These are phyloP conservation scores for human DNA, from an alignment of 2,113 vertebrate species.

Conservation along the genomic window DNA sequence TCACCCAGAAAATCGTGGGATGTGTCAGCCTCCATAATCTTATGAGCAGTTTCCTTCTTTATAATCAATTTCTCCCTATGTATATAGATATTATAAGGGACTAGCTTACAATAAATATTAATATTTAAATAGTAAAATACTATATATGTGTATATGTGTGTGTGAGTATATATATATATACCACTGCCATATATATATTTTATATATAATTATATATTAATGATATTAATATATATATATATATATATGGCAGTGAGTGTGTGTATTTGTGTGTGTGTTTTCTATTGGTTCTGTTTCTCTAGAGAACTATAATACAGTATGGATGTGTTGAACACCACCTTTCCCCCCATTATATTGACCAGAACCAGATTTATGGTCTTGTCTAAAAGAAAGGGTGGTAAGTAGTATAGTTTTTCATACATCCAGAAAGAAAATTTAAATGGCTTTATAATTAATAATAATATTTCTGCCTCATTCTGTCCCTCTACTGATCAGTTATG, in stretches of 20 bases:
- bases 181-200: no score
- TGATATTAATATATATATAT: not conserved
- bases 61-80: not conserved
- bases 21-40: not conserved
- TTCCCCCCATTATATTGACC: not conserved
- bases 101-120: not conserved
- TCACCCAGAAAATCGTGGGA: not conserved
- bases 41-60: not conserved
- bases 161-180: no score
- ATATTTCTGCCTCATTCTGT: not conserved
- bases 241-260: not conserved
- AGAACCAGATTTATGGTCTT: not conserved
- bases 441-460: not conserved
- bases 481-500: not conserved
- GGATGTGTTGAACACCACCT: not conserved
- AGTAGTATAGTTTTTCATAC: not conserved
- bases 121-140: not conserved
- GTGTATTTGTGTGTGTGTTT: not conserved
- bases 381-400: not conserved
- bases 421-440: not conserved
- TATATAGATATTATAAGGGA: not conserved
- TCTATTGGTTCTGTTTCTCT: not conserved
- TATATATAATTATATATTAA: no score
- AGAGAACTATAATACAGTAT: not conserved
- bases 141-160: not conserved